Base-by-base conservation (phyloP, 2,113 vertebrate genomes). In the Indicator indicator region DNA sequence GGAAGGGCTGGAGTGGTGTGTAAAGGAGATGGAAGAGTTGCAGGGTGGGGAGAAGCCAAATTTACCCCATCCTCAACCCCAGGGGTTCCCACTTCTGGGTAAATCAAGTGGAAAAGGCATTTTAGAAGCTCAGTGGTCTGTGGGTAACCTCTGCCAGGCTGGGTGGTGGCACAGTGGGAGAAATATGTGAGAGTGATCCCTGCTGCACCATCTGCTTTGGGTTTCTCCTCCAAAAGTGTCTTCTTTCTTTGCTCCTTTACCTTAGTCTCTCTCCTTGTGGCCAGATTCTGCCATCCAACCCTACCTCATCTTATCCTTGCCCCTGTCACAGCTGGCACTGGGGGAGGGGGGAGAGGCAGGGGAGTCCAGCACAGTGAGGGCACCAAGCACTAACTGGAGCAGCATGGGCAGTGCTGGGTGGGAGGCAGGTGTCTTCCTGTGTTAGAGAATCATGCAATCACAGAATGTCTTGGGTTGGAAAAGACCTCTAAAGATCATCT, bases 21-120 rank as follows among this genome's bases (percentile, higher is more conserved):
- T 17, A 18, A 0, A 1, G 0, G 4, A 10, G 1, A 2, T 2
- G 14, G 40, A 5, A 2, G 88, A 46, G 58, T 12, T 15, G 7
- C 9, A 62, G 26, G 68, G 11, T 1, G 8, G 12, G 46, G 38
- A 58, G 32, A 33, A 73, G 33, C 27, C 0, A 1, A 17, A 10
- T 64, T n/a, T 12, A 6, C 40, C 55, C 30, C 36, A 60, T 59
- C n/a, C 50, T 77, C 48, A 16, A 42, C 62, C 30, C 38, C 26
- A 6, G 2, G 0, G 5, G 42, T 30, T 77, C 50, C 74, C 15
- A 56, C 0, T 55, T 70, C 50, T 21, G 65, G 60, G 64, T 4
- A 16, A 16, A 33, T 8, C 17, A 5, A 30, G 48, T 5, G 46
- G 54, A 4, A 76, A 59, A 54, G 12, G 0, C 0, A 0, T 16